These are phyloP conservation scores for Actinia tenebrosa DNA, from an alignment of 64 coral and sea anemone genomes.

Conservation along the genomic window DNA sequence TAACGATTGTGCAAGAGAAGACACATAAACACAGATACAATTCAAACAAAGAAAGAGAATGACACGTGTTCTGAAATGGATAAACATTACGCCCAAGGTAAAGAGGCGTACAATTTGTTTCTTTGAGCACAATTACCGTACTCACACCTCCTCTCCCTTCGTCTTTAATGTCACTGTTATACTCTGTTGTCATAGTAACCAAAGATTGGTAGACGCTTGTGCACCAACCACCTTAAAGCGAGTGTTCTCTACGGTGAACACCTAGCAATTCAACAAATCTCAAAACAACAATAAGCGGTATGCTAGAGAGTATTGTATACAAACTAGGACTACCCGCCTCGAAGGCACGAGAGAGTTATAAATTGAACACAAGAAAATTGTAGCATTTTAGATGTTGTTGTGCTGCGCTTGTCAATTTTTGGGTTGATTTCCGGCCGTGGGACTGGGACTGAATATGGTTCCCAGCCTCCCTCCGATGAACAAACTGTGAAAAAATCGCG, in stretches of 20 bases:
- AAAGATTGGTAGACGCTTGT: constrained; percentile 24
- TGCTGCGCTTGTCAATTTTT: constrained; percentile 14
- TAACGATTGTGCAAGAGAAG: too few species aligned
- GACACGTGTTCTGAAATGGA: too few species aligned
- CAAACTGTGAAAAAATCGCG: too few species aligned
- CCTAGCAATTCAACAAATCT: background rate
- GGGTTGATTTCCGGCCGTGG: background rate
- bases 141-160: background rate
- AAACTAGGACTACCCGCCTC: background rate
- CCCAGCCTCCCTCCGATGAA: background rate
- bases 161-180: constrained; percentile 2
- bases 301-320: background rate
- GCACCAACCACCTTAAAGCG: background rate
- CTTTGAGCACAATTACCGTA: background rate
- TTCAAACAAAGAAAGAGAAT: too few species aligned
- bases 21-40: too few species aligned
- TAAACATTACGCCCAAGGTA: too few species aligned
- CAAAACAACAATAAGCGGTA: background rate
- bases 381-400: background rate
- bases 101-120: too few species aligned
- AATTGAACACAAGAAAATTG: background rate
- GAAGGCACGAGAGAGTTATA: background rate
- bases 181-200: constrained; percentile 17
- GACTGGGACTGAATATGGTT: background rate
- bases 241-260: background rate